A percentile compares a stretch with the other conserved stretches of the same genome.
These are phyloP conservation scores for Nasua narica DNA, from an alignment of 2,797 vertebrate species.

Conservation along the genomic window DNA sequence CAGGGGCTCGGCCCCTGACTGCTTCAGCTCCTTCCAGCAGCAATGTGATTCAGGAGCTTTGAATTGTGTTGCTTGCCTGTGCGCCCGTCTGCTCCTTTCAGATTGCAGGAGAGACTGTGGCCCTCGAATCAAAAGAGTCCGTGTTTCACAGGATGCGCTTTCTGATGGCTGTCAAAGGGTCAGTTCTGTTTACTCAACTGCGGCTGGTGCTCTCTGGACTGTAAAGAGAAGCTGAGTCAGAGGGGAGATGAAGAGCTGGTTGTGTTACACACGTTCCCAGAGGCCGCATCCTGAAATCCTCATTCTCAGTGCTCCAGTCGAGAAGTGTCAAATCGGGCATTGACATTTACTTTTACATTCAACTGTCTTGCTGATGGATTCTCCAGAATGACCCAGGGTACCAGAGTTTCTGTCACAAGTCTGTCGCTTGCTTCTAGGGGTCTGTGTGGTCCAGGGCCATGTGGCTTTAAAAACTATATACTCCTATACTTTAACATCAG, in stretches of 20 bases:
- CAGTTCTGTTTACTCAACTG: background rate
- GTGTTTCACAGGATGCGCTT: background rate
- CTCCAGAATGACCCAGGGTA: background rate
- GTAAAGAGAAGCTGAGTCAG: background rate
- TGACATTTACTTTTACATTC: background rate
- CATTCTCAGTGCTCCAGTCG: background rate
- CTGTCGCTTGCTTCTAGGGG: background rate
- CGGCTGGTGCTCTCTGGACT: background rate
- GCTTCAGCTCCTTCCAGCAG: background rate
- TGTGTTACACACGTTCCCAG: background rate
- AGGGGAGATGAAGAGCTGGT: background rate
- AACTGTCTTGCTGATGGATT: background rate
- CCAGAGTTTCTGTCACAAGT: background rate
- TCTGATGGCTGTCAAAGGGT: background rate
- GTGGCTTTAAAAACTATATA: background rate
- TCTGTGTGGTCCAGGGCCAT: background rate
- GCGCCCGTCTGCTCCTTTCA: background rate
- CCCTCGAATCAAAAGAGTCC: background rate
- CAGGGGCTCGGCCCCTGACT: background rate
- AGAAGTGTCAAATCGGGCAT: background rate
- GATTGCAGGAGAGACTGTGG: background rate
- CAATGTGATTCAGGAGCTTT: background rate
- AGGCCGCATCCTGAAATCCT: background rate
- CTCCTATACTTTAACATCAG: background rate
- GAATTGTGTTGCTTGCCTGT: background rate